These are phyloP conservation scores for Drosophila buzzatii DNA, from an alignment of 2,888 invertebrate genomes.

Conservation along the genomic window DNA sequence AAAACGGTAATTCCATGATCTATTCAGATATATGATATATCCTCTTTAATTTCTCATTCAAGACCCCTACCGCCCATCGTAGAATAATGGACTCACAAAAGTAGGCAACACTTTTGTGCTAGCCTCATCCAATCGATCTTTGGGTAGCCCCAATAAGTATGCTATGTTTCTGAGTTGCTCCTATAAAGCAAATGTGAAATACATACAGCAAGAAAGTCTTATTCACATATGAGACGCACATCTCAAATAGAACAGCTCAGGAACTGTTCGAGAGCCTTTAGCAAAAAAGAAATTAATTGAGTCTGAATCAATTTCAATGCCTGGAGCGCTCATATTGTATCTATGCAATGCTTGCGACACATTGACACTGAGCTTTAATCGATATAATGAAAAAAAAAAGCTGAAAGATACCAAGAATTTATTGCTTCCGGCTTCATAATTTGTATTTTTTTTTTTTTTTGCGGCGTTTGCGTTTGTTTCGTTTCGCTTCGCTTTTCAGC, in stretches of 20 bases:
- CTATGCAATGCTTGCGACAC: neutral
- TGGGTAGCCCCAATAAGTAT: neutral
- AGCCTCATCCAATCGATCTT: no score
- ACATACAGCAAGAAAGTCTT: neutral
- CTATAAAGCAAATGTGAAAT: no score
- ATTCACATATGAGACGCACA: neutral
- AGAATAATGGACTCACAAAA: no score
- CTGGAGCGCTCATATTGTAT: neutral
- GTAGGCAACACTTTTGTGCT: neutral
- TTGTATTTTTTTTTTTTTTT: slow-evolving; percentile 10
- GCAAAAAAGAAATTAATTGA: neutral
- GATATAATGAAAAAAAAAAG: neutral
- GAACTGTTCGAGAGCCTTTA: neutral
- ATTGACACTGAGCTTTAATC: neutral
- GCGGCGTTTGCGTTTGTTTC: slow-evolving; percentile 18
- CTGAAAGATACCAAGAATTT: slow-evolving; percentile 4
- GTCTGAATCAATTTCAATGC: neutral
- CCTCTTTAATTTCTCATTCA: no score
- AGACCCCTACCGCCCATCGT: no score
- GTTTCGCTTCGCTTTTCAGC: slow-evolving; percentile 58
- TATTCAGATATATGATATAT: no score
- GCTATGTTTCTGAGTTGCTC: slow-evolving; percentile 7
- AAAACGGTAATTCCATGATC: no score
- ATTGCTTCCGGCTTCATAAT: slow-evolving; percentile 12
- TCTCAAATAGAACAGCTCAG: no score